These are phyloP conservation scores for Hydrozoanthus tunicans DNA, from an alignment of 64 coral and sea anemone species.

Conservation along the genomic window DNA sequence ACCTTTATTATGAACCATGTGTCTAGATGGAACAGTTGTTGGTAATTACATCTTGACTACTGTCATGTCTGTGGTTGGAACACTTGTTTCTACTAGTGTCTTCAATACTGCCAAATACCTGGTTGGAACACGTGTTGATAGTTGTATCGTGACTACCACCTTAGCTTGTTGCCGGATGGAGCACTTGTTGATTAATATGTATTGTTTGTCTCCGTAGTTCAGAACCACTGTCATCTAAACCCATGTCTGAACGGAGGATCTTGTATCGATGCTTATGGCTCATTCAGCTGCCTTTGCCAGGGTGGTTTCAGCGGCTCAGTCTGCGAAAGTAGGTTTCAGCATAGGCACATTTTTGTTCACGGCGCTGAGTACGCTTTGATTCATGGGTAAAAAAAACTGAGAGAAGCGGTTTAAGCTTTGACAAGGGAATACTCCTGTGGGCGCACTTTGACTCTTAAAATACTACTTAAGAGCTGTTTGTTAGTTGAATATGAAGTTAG, in stretches of 20 bases:
- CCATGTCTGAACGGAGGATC: conserved; percentile 89
- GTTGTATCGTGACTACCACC: background rate
- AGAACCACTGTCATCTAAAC: conserved; percentile 82
- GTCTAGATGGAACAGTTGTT: too few species aligned
- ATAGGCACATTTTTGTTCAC: background rate
- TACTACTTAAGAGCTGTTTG: background rate
- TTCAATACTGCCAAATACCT: too few species aligned
- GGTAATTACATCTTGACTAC: too few species aligned
- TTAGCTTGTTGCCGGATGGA: background rate
- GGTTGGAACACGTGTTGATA: too few species aligned
- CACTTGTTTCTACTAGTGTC: too few species aligned
- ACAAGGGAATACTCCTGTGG: too few species aligned
- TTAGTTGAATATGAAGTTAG: background rate
- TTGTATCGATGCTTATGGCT: conserved; percentile 63
- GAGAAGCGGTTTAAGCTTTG: too few species aligned
- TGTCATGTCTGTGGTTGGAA: too few species aligned
- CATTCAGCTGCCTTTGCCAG: conserved; percentile 70
- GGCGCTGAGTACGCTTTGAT: too few species aligned
- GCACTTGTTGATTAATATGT: background rate
- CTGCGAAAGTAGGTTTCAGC: conserved; percentile 69
- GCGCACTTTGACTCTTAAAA: too few species aligned
- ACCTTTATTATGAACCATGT: too few species aligned
- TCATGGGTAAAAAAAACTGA: too few species aligned
- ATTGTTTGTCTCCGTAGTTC: conserved; percentile 52
- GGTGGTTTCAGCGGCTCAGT: conserved; percentile 75